Conservation (phyloP, 2,797 vertebrate genomes). For the Gymnocypris eckloni region DNA sequence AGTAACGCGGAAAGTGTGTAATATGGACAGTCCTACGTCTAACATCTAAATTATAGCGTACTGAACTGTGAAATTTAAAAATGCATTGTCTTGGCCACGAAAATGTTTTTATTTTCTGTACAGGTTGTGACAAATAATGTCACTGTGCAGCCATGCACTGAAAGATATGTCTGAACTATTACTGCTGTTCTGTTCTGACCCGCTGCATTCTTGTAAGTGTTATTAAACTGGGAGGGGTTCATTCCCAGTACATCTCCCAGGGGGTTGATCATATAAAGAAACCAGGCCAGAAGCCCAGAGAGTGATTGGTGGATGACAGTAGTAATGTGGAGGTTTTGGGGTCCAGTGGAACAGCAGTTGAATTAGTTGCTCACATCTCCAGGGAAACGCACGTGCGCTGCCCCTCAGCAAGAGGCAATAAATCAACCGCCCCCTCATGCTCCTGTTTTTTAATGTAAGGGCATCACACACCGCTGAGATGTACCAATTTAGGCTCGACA, state of each 20-base stretch:
- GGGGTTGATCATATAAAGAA: conserved; percentile 37
- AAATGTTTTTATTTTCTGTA: neutral
- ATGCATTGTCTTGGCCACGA: neutral
- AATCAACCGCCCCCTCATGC: conserved; percentile 28
- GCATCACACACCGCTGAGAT: conserved; percentile 21
- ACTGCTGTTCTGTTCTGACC: conserved; percentile 16
- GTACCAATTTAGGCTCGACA: conserved; percentile 33
- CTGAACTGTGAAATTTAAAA: conserved; percentile 5
- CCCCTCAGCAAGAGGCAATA: conserved; percentile 35
- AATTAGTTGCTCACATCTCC: conserved; percentile 36
- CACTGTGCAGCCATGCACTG: conserved; percentile 2
- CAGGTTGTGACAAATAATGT: neutral
- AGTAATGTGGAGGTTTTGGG: conserved; percentile 30
- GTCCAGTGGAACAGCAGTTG: conserved; percentile 16
- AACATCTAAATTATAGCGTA: neutral
- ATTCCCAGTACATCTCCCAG: conserved; percentile 19
- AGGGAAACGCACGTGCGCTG: conserved; percentile 10
- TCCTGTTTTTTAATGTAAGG: conserved; percentile 28
- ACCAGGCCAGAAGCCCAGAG: conserved; percentile 27
- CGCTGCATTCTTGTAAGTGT: conserved; percentile 32
- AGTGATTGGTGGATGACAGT: conserved; percentile 33
- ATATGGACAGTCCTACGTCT: neutral
- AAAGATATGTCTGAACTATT: conserved; percentile 20
- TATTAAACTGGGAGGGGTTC: conserved; percentile 33
- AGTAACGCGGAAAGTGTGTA: neutral